Base-by-base conservation (phyloP, 2,113 vertebrate genomes). In the Coryphaenoides rupestris region DNA sequence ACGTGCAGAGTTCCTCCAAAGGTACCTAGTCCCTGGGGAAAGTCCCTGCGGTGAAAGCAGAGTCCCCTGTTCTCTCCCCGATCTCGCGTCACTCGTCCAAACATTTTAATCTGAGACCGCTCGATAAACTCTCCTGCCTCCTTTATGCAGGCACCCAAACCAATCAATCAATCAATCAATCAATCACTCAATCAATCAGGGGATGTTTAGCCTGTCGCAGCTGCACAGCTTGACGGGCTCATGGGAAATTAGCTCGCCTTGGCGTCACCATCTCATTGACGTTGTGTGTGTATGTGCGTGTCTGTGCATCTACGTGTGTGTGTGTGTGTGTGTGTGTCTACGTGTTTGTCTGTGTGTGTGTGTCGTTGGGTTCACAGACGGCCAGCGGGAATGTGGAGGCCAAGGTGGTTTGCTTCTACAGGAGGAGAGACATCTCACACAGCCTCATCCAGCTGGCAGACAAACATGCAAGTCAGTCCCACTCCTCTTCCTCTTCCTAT, bases 401-500 rank as follows among this genome's bases (percentile, higher is more conserved):
- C 74, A 98, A 98, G 90, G 96, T 98, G 76, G 95, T 98, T 61
- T 98, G 96, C 86, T 98, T 98, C 90, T 98, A 98, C 87, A 93
- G 96, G 77, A 84, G 96, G 75, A 92, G 96, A 84, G 96, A 98
- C 87, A 98, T 98, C 85, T 98, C 96, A 63, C 95, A 98, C 91
- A 98, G 94, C 70, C 96, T 98, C 77, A 95, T 98, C 86, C 95
- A 97, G 91, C 93, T 98, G 75, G 96, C 96, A 78, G 96, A 98
- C 89, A 98, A 98, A 76, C 96, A 98, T 82, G 95, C 96, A 86
- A 98, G 96, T 98, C 63, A 84, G 89, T 88, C 61, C 60, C 55
- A 6, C 12, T 28, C n/a, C 68, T n/a, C 19, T 33, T 16, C 60
- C 26, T n/a, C 47, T 55, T n/a, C n/a, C n/a, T n/a, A n/a, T n/a